phyloP scores from a whole-genome alignment of 1,140 invertebrate species.

The Aphaenogaster floridana region DNA sequence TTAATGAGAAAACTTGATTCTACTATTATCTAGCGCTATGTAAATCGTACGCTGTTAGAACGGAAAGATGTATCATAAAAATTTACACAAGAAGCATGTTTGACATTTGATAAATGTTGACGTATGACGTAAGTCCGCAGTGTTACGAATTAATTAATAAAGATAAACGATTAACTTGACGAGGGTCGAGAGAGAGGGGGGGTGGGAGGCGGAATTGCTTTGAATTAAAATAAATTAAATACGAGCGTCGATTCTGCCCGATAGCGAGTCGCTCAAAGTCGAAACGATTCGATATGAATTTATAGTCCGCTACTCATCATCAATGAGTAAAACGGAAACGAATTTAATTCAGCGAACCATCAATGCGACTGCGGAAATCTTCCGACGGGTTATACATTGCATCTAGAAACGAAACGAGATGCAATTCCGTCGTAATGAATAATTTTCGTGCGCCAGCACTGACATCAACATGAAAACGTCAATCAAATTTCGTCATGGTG shows the following conservation, averaged over 20 bases:
- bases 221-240: conserved; percentile 41
- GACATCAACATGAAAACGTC: neutral
- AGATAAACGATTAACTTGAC: conserved; percentile 17
- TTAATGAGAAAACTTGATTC: conserved; percentile 37
- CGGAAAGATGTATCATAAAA: conserved; percentile 29
- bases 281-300: conserved; percentile 4
- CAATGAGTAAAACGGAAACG: neutral
- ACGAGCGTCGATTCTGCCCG: too few relatives aligned
- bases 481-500: conserved; percentile 8
- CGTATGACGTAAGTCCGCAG: conserved; percentile 8
- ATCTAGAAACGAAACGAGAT: neutral
- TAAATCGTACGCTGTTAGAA: neutral
- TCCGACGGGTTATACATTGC: neutral
- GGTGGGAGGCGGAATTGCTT: neutral
- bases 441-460: conserved; percentile 14
- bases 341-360: conserved; percentile 14
- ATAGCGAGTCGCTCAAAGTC: neutral
- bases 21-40: conserved; percentile 22
- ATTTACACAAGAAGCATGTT: conserved; percentile 18
- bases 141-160: conserved; percentile 26
- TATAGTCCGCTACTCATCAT: neutral
- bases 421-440: neutral
- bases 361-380: neutral
- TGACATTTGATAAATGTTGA: conserved; percentile 30
- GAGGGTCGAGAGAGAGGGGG: neutral